Evolutionary conservation across 2,113 vertebrate genomes (phyloP), one percentile per base, ranked within the genome.

Genomic region (Procapra przewalskii): DNA sequence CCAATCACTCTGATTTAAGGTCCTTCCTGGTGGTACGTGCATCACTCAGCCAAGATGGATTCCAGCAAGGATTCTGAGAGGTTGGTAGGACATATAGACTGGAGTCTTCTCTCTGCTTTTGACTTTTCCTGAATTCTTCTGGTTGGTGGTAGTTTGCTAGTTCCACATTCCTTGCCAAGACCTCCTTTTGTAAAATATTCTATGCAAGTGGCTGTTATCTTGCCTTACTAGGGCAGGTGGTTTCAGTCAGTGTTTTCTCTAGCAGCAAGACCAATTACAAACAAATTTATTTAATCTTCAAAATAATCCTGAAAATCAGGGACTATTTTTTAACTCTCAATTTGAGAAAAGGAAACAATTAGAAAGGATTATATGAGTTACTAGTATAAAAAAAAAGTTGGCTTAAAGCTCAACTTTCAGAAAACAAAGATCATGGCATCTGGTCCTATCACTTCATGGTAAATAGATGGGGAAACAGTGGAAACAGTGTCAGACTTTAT

Each of bases 231-330:
- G 5, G 12, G 71, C 36, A 43, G 36, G 36, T 77, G 36, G 71
- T 43, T 43, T 43, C 23, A 43, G 71, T 75, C 36, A 75, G 40
- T 77, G 40, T 77, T 43, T 77, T 27, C 71, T 43, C 71, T 77
- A 77, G 43, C 21, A 55, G 86, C 23, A 55, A 92, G 71, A 90
- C 13, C 16, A 31, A 64, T 93, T 82, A 90, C 45, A 96, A 82
- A 82, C 71, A 95, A 96, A 82, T 83, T 83, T 83, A 36, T 83
- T 94, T 95, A 75, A 89, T 95, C 15, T 75, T 90, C 6, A 71
- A 3, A 86, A 85, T 77, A 55, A 87, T 31, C 48, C 45, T 95
- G 45, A 92, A 36, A 82, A 43, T 88, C n/a, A 80, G 45, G 13
- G 29, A 36, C 31, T 54, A 4, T 71, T 59, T 90, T 54, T 84